Evolutionary conservation across 2,888 invertebrate genomes (phyloP).

Genomic region (Malachius bipustulatus): DNA sequence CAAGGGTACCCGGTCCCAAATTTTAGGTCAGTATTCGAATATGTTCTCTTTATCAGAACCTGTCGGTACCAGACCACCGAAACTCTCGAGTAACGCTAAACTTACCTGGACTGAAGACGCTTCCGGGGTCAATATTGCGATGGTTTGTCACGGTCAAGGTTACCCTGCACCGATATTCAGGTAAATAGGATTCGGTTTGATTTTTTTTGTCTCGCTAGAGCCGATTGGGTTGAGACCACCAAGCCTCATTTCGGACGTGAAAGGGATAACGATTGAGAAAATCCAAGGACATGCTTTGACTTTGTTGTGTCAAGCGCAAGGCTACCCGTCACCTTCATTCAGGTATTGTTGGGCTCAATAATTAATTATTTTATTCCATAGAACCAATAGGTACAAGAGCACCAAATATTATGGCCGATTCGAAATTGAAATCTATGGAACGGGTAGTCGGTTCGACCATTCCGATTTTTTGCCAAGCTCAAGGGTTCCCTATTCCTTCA

Average conservation of each 20-base stretch:
- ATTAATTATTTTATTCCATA: slow-evolving; percentile 29
- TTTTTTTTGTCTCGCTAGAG: slow-evolving; percentile 22
- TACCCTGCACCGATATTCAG: slow-evolving; percentile 45
- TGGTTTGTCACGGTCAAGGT: slow-evolving; percentile 45
- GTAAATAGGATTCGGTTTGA: slow-evolving; percentile 29
- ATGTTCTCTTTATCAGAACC: slow-evolving; percentile 27
- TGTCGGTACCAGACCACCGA: slow-evolving; percentile 31
- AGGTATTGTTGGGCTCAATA: slow-evolving; percentile 35
- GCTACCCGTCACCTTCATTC: slow-evolving; percentile 44
- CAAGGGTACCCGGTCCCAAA: slow-evolving; percentile 53
- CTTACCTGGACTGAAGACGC: slow-evolving; percentile 27
- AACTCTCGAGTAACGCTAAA: slow-evolving; percentile 28
- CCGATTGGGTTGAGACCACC: slow-evolving; percentile 30
- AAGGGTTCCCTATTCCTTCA: slow-evolving; percentile 45
- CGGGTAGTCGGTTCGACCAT: slow-evolving; percentile 21
- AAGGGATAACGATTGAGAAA: slow-evolving; percentile 29
- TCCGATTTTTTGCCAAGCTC: slow-evolving; percentile 42
- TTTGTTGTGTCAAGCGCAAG: slow-evolving; percentile 44
- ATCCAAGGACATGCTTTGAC: slow-evolving; percentile 28
- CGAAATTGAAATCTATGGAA: slow-evolving; percentile 24
- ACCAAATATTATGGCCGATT: slow-evolving; percentile 35
- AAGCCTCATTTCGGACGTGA: slow-evolving; percentile 28
- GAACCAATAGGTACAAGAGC: slow-evolving; percentile 37
- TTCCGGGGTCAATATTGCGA: slow-evolving; percentile 25
- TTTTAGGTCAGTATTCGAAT: slow-evolving; percentile 40